Base-by-base conservation (phyloP, 2,888 invertebrate genomes). In the Leptopilina drosophilae region DNA sequence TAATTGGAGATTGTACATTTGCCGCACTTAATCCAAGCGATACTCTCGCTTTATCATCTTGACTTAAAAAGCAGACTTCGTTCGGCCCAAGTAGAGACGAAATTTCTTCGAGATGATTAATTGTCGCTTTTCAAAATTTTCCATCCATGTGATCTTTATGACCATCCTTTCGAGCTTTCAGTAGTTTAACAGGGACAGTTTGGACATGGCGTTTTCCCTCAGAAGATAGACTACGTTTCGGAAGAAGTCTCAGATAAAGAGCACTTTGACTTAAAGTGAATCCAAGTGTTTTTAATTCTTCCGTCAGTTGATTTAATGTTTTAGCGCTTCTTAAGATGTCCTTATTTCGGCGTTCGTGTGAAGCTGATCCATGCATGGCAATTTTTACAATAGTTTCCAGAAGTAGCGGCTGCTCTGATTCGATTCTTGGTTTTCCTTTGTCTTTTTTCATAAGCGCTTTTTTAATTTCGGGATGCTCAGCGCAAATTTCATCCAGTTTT, bases 1-100 rank as follows among this genome's bases (percentile, higher is more conserved):
- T 15, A 59, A 59, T 59, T n/a, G 59, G 59, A n/a, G 59, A 14
- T 59, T 59, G 59, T 15, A 59, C 59, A 3, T 59, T 59, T n/a
- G 59, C 59, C 4, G 59, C 59, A n/a, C 5, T 15, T 15, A 59
- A 59, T n/a, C 59, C 15, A n/a, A n/a, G 59, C 7, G 59, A 15
- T 59, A 59, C 59, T 59, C 59, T 59, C 7, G 59, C 59, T 7
- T 15, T 59, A n/a, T 59, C 59, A 97, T 97, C 88, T 97, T 97
- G 95, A 97, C 65, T 53, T 6, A 66, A 56, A n/a, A 26, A 66
- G 65, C 42, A 20, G 33, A 76, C 65, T 56, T 86, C 80, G 2
- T 78, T 42, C 12, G 85, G 84, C 26, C 87, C 87, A n/a, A 89
- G 78, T 53, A 89, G 64, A 5, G 83, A 82, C 59, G 87, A 84